Percentiles rank a stretch among this genome's conserved stretches.
phyloP scores from a whole-genome alignment of 2,888 invertebrate species.

The Nymphalis polychloros region DNA sequence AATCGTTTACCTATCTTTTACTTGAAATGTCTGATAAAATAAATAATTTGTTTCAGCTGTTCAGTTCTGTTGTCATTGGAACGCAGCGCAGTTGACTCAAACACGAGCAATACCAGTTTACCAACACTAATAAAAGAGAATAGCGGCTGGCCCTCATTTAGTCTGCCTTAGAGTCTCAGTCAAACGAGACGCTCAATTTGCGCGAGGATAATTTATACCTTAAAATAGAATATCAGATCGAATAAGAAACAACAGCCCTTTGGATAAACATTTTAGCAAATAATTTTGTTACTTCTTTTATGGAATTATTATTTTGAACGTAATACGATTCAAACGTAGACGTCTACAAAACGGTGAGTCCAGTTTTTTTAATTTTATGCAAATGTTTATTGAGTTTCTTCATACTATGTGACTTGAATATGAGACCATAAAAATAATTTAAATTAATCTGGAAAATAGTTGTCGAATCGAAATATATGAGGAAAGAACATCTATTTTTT shows the following conservation, averaged over 20 bases:
- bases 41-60: conserved; percentile 48
- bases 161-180: conserved; percentile 60
- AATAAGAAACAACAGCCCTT: conserved; percentile 5
- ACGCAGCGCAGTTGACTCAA: conserved; percentile 14
- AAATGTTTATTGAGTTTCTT: conserved; percentile 24
- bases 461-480: too few species aligned
- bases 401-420: conserved; percentile 12
- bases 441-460: too few species aligned
- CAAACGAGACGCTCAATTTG: conserved; percentile 37
- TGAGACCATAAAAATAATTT: background rate
- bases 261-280: conserved; percentile 1
- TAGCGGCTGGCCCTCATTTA: conserved; percentile 69
- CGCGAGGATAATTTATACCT: conserved; percentile 10
- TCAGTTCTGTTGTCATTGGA: conserved; percentile 54
- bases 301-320: conserved; percentile 10
- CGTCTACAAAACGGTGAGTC: conserved; percentile 34
- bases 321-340: conserved; percentile 24
- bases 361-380: conserved; percentile 29
- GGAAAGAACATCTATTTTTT: background rate
- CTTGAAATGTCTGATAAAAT: background rate
- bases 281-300: background rate
- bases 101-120: conserved; percentile 66
- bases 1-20: background rate
- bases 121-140: conserved; percentile 74
- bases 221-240: background rate